Base-by-base conservation (phyloP, 1,140 invertebrate species). In the Nilaparvata lugens region DNA sequence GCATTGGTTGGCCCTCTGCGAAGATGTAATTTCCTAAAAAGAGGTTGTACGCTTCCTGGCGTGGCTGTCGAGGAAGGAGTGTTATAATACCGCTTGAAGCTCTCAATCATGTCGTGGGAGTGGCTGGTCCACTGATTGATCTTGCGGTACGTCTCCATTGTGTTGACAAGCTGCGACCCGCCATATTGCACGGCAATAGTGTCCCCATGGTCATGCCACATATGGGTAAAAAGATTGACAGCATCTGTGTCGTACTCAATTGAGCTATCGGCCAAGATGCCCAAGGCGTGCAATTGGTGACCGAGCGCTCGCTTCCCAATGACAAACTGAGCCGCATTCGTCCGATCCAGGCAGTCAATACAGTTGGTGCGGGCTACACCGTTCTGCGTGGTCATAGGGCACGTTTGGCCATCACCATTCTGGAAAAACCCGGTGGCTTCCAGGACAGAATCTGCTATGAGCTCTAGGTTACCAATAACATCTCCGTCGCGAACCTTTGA, bases 291-390 rank as follows among this genome's bases (percentile, higher is more conserved):
- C n/a, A 42, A n/a, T 42, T 42, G 38, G n/a, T 11, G 38, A 9
- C 9, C 9, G n/a, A 42, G 38, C n/a, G 38, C 38, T n/a, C n/a
- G 9, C 38, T 42, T 42, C 9, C 38, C 9, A 42, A 42, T 42
- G n/a, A 42, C n/a, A n/a, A 42, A 42, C 76, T 99, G 97, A 24
- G 98, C 94, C 38, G 99, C 97, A 78, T 99, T 99, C 24, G 97
- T 99, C 56, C 97, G 78, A 76, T 99, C 97, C 25, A 99, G 77
- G 75, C 96, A 98, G 76, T 99, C 97, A 62, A 99, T 91, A 73
- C 97, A 99, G 73, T 99, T 99, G 4, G 95, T 97, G 54, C 97
- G 82, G 73, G 99, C 97, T 52, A 96, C 87, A 2, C 89, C 86
- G 65, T 85, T 83, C 74, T 93, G 93, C 4, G 83, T 79, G 0